Base-by-base conservation (phyloP, 2,888 invertebrate genomes). In the Cylloceria caligata region DNA sequence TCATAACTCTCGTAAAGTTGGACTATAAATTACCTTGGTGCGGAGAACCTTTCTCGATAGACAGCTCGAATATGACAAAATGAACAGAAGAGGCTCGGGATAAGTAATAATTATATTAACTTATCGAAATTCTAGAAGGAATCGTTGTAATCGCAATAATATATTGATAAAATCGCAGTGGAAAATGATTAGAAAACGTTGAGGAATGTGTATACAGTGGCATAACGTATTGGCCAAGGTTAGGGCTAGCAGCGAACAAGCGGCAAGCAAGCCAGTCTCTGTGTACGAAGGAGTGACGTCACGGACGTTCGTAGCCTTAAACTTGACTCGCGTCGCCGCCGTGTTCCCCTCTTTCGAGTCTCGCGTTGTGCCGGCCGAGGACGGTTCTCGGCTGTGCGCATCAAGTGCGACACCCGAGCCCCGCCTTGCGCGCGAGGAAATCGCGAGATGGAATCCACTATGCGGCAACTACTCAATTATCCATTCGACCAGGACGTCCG, bases 241-340 rank as follows among this genome's bases (percentile, higher is more conserved):
- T 89, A 89, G 88, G 88, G 88, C 87, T 86, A 78, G 45, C 39
- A 65, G 34, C 57, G 62, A 64, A 64, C 69, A 30, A 65, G 57
- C 47, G 11, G 30, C 60, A 9, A 60, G 34, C n/a, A 7, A 30
- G 34, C 19, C 60, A 16, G 5, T 2, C 80, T 80, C 81, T 36
- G 78, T 84, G 81, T 82, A 34, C 49, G 52, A 71, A 16, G 34
- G 36, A 76, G 80, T 91, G 91, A 91, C 91, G 90, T 90, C 90
- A 91, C 81, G 88, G 88, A 87, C 89, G 89, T 91, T 91, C 90
- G 88, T 88, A 89, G 89, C 88, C 89, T 90, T 88, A 90, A 91
- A 91, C 91, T 91, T 91, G 89, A 88, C 87, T 86, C 79, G 68
- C 83, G 83, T 73, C 81, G 80, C 39, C 81, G 16, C 24, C 42